These are phyloP conservation scores for Aleiodes leptofemur DNA, from an alignment of 2,888 invertebrate species.

Conservation along the genomic window DNA sequence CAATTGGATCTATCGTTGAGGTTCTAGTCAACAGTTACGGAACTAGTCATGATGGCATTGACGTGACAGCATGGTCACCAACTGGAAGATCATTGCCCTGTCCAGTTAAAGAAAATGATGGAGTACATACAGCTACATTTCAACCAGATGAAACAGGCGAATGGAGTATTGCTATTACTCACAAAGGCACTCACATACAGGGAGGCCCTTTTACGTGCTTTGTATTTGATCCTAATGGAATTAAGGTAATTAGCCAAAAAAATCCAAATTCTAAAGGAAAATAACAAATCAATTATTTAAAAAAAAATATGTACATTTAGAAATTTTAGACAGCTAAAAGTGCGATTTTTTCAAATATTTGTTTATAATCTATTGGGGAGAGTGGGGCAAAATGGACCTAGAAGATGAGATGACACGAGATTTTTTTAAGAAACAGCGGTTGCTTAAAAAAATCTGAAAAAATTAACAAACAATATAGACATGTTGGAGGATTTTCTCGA, in stretches of 20 bases:
- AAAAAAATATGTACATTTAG: background rate
- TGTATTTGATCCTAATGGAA: constrained; percentile 95
- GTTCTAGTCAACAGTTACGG: constrained; percentile 91
- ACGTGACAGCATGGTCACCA: constrained; percentile 95
- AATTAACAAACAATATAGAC: no score
- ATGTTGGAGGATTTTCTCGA: no score
- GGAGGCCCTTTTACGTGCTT: constrained; percentile 98
- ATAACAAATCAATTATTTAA: background rate
- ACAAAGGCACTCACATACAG: constrained; percentile 95
- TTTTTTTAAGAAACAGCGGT: no score
- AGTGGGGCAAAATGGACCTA: no score
- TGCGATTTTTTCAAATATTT: background rate
- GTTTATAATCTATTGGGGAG: no score
- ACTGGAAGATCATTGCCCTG: constrained; percentile 88
- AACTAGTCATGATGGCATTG: constrained; percentile 81
- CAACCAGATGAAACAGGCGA: constrained; percentile 98
- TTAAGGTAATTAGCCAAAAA: constrained; percentile 77
- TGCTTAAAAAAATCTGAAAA: no score
- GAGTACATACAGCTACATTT: constrained; percentile 96
- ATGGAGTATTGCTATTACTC: constrained; percentile 97
- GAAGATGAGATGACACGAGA: no score
- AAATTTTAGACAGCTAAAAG: no score
- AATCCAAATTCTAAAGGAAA: no score
- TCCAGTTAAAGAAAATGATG: constrained; percentile 90
- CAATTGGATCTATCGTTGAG: constrained; percentile 95